These are phyloP conservation scores for Hipposideros armiger DNA, from an alignment of 2,113 vertebrate genomes.

Conservation along the genomic window DNA sequence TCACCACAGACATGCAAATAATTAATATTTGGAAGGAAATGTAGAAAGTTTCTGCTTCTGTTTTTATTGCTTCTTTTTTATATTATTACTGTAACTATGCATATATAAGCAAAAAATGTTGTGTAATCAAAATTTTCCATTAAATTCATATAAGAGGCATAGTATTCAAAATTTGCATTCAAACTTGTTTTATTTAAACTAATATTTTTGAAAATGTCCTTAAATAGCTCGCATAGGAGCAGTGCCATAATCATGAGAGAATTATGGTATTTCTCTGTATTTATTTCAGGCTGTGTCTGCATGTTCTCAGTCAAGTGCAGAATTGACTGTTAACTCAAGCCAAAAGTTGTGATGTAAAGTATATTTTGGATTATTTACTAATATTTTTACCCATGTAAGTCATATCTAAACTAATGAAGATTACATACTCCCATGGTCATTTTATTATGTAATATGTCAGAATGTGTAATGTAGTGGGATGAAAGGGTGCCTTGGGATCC, in stretches of 20 bases:
- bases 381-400: background rate
- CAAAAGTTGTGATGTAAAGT: conserved; percentile 6
- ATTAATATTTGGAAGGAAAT: conserved; percentile 35
- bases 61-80: conserved; percentile 33
- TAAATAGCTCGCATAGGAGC: background rate
- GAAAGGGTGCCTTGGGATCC: background rate
- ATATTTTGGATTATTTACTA: background rate
- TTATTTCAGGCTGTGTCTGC: background rate
- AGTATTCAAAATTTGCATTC: conserved; percentile 43
- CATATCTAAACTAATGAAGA: conserved; percentile 48
- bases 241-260: background rate
- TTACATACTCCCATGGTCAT: background rate
- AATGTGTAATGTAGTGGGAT: background rate
- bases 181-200: conserved; percentile 27
- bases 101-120: background rate
- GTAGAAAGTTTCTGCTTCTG: background rate
- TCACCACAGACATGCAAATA: background rate
- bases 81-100: background rate
- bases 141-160: conserved; percentile 30
- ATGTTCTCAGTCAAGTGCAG: background rate
- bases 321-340: conserved; percentile 1
- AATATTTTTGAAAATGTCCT: conserved; percentile 2
- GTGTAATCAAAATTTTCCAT: conserved; percentile 9
- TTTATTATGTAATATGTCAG: conserved; percentile 33
- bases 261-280: background rate